A percentile compares a stretch with the other conserved stretches of the same genome.
Evolutionary conservation across 2,113 vertebrate species (phyloP).

Genomic region (Heterotis niloticus): DNA sequence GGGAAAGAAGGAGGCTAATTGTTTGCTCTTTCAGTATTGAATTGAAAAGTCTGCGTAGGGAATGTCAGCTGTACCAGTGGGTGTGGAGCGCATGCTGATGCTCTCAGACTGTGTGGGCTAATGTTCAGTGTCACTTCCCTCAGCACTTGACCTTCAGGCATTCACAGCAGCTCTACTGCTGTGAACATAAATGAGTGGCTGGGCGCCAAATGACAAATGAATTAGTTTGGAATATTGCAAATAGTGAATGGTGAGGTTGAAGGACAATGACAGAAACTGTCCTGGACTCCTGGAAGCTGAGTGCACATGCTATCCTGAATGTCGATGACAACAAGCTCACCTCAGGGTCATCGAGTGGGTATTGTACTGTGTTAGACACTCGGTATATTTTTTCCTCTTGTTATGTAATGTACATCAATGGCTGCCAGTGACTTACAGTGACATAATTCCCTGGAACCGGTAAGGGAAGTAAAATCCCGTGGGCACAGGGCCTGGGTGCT

Average conservation of each 20-base stretch:
- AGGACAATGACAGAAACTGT: background rate
- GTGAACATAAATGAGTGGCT: background rate
- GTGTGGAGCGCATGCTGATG: conserved; percentile 22
- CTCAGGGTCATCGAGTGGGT: background rate
- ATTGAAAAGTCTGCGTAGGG: conserved; percentile 28
- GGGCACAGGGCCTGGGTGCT: background rate
- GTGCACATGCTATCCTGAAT: background rate
- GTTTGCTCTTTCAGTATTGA: conserved; percentile 27
- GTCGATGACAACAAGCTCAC: background rate
- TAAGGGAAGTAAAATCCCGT: conserved; percentile 33
- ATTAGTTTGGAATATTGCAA: background rate
- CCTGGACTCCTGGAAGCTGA: background rate
- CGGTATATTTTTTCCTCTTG: conserved; percentile 33
- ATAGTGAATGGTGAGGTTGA: background rate
- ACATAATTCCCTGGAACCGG: conserved; percentile 44
- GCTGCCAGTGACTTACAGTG: conserved; percentile 51
- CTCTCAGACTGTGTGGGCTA: background rate
- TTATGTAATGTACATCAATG: conserved; percentile 51
- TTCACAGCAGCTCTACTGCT: background rate
- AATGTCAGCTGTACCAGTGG: conserved; percentile 23
- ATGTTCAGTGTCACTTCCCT: background rate
- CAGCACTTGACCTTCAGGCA: background rate
- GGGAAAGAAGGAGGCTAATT: conserved; percentile 23
- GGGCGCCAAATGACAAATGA: background rate
- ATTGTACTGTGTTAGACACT: background rate